A percentile compares a stretch with the other conserved stretches of the same genome.
phyloP scores from a whole-genome alignment of 2,797 vertebrate genomes.

The Siniperca undulata region DNA sequence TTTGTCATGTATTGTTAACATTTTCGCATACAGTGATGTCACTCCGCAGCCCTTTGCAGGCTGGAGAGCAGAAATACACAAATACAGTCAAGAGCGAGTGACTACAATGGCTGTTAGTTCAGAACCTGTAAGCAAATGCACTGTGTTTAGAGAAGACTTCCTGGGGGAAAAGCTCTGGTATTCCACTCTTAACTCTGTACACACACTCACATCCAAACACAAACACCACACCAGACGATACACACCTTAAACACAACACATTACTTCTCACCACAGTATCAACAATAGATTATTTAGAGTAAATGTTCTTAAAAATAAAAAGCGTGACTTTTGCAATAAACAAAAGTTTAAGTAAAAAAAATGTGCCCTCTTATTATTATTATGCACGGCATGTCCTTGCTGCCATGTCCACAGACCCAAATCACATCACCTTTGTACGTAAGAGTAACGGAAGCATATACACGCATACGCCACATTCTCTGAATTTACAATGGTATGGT shows the following conservation, averaged over 20 bases:
- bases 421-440: constrained; percentile 16
- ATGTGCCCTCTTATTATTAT: constrained; percentile 38
- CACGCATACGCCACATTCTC: constrained; percentile 53
- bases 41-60: not conserved
- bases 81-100: constrained; percentile 18
- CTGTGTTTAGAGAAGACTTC: constrained; percentile 16
- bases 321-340: constrained; percentile 51
- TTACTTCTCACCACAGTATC: constrained; percentile 78
- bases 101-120: constrained; percentile 50
- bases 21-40: constrained; percentile 36
- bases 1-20: constrained; percentile 30
- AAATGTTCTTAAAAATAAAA: constrained; percentile 65
- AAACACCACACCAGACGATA: constrained; percentile 68
- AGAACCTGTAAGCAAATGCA: constrained; percentile 45
- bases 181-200: constrained; percentile 54
- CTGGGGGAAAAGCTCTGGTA: constrained; percentile 29
- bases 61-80: constrained; percentile 33
- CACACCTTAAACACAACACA: constrained; percentile 80
- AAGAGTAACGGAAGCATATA: constrained; percentile 41
- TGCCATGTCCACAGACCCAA: constrained; percentile 38
- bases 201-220: constrained; percentile 65
- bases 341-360: constrained; percentile 54
- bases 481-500: constrained; percentile 64
- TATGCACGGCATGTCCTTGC: constrained; percentile 22
- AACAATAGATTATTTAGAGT: constrained; percentile 72